A percentile compares a stretch with the other conserved stretches of the same genome.
phyloP scores from a whole-genome alignment of 2,888 invertebrate genomes.

The Macaria liturata region DNA sequence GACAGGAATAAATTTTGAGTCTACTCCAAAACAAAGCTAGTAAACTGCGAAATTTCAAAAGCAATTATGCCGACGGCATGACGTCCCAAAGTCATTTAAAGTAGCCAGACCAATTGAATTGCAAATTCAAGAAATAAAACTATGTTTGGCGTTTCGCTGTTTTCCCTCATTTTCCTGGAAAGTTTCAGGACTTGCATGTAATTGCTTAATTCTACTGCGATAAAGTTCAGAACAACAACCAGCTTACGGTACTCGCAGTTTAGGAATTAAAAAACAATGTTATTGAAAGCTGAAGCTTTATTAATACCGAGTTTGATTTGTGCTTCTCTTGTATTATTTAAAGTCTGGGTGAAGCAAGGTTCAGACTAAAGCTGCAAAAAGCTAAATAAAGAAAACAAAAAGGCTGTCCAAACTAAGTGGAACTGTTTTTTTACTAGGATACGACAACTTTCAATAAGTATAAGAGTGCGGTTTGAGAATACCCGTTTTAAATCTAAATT shows the following conservation, averaged over 20 bases:
- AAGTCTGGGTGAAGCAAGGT: no score
- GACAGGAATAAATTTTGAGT: constrained; percentile 3
- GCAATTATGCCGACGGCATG: constrained; percentile 23
- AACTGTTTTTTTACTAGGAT: no score
- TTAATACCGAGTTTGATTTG: no score
- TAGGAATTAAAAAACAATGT: constrained; percentile 24
- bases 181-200: constrained; percentile 71
- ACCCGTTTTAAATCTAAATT: no score
- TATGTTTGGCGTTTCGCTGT: constrained; percentile 67
- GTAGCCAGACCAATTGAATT: constrained; percentile 61
- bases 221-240: constrained; percentile 52
- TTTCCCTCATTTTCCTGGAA: constrained; percentile 55
- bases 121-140: constrained; percentile 66
- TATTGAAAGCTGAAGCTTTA: no score
- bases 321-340: no score
- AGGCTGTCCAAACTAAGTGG: no score
- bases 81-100: constrained; percentile 44
- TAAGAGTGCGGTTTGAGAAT: no score
- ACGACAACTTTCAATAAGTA: no score
- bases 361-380: no score
- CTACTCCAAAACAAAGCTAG: constrained; percentile 12
- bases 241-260: constrained; percentile 41
- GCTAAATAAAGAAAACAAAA: no score
- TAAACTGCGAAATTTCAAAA: constrained; percentile 12
- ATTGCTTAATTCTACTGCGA: constrained; percentile 70